Evolutionary conservation across 1,140 invertebrate species (phyloP).

Genomic region (Apis florea): DNA sequence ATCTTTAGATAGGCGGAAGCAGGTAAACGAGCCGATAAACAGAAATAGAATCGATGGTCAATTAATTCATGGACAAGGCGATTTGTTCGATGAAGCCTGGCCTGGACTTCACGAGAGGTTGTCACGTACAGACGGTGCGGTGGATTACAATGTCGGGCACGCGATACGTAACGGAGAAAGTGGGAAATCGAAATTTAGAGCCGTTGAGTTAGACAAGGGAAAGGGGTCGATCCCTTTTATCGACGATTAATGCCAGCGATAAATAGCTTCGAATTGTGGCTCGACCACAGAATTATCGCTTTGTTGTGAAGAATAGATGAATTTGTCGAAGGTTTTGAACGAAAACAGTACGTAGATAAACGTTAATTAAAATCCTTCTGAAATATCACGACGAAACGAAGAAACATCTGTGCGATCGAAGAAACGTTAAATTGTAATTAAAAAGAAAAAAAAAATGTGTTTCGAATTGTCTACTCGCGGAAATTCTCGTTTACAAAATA

Average conservation of each 20-base stretch:
- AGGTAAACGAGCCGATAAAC: too few relatives aligned
- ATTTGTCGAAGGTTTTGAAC: not conserved
- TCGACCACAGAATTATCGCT: not conserved
- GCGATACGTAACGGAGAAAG: conserved; percentile 23
- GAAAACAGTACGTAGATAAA: not conserved
- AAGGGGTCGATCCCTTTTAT: not conserved
- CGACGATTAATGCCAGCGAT: not conserved
- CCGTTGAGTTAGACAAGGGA: not conserved
- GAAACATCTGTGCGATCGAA: too few relatives aligned
- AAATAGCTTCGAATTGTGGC: not conserved
- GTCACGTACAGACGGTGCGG: conserved; percentile 2
- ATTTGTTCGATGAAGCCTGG: conserved; percentile 11
- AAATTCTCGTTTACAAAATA: not conserved
- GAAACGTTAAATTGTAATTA: too few relatives aligned
- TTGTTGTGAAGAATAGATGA: not conserved
- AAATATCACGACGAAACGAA: too few relatives aligned
- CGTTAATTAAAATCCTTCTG: not conserved
- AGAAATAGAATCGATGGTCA: not conserved
- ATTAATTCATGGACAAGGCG: not conserved
- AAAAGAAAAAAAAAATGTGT: too few relatives aligned
- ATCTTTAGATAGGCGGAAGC: too few relatives aligned
- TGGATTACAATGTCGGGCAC: conserved; percentile 21
- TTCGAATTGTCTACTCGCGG: too few relatives aligned
- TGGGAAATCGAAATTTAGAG: conserved; percentile 21
- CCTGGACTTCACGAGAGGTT: not conserved